Evolutionary conservation across 2,888 invertebrate species (phyloP), one percentile per base, ranked within the genome.

Genomic region (Athripsodes cinereus): DNA sequence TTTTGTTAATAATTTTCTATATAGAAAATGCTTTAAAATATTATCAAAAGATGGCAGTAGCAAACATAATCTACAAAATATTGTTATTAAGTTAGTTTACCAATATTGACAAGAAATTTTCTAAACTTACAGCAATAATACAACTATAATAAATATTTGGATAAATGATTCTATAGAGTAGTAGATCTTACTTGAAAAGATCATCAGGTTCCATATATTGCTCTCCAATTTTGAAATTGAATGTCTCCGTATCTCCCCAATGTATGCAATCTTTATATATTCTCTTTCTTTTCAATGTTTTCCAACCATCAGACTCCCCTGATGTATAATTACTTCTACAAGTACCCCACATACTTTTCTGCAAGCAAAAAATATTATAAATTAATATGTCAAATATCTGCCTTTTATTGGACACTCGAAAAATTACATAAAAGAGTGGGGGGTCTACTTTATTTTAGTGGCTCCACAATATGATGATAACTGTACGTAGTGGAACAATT

Each of bases 221-320:
- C 26, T 26, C 5, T 3, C 10, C 26, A 26, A 26, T 26, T 6
- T 6, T 3, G 13, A 8, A 3, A 13, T 13, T 44, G 13, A 34
- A 49, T n/a, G 35, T 11, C 2, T 49, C 20, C 2, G 48, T 20
- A 11, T 50, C 55, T 13, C 55, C 55, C 31, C 53, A 48, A 2
- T 26, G 40, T 13, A 13, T 16, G 54, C 62, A 62, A 16, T 52
- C 47, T 13, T 52, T 54, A 11, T 59, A 53, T 31, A 57, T 44
- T 10, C 48, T 40, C 11, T 31, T 40, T 19, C 55, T 53, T 16
- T 57, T 56, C 8, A 62, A 13, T 20, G 59, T 49, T 22, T 21
- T 62, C 62, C 62, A 59, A 31, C 55, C 55, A 26, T 59, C 59
- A n/a, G 34, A 52, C 22, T 59, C 59, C 18, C 40, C 53, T 5